Evolutionary conservation across 2,113 vertebrate genomes (phyloP), one percentile per base, ranked within the genome.

Genomic region (Thalassarche chlororhynchos): DNA sequence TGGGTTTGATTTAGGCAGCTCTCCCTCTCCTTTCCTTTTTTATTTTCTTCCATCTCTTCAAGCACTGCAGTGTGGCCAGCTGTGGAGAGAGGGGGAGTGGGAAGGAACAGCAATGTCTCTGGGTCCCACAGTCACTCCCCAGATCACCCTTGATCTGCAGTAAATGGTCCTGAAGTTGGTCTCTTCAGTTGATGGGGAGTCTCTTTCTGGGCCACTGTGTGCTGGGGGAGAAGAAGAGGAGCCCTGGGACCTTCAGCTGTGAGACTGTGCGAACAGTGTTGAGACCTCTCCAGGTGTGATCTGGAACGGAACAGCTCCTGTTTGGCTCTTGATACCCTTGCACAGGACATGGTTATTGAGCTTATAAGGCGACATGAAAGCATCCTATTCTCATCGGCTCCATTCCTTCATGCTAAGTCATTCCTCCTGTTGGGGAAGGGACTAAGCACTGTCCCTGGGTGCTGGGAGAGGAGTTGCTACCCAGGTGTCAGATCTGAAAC

Each of bases 1-100:
- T 91, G 91, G 84, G 31, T 95, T 92, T 96, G 93, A 81, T 89
- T 87, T 55, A 91, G 89, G 81, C 89, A 96, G 72, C 90, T 95
- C 31, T 79, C 47, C 83, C 13, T 60, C 42, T 64, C 40, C 51
- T 84, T 54, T 42, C 52, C 64, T 51, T 68, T 62, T 93, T 85
- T 51, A 23, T 74, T 60, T 79, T 34, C 64, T 72, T 75, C 54
- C 44, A 21, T 83, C 42, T 89, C 46, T 89, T 89, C 68, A 82
- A 84, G 70, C 72, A 81, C 77, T 97, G 87, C 79, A 60, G 42
- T 5, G 10, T 36, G 57, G 85, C 34, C 72, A 34, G 65, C 91
- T 95, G 52, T 29, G 78, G 61, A 65, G 66, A 92, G 47, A 28
- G 20, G 52, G 58, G 32, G 5, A 85, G 19, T 38, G 81, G 83